Evolutionary conservation across 2,888 invertebrate genomes (phyloP).

Genomic region (Aporophyla nigra): DNA sequence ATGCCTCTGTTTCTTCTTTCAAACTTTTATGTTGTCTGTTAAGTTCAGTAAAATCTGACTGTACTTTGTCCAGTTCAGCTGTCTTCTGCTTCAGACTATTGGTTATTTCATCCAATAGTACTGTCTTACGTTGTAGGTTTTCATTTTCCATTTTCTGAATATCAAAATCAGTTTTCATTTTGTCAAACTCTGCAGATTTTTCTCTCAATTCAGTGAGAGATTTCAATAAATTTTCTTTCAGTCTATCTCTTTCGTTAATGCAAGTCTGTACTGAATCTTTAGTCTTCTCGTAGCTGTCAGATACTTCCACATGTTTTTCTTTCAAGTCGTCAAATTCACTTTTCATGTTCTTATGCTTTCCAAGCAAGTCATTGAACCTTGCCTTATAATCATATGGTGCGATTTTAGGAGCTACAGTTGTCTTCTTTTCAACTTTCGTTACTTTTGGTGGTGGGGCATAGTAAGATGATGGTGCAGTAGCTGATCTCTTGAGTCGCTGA

Average conservation of each 20-base stretch:
- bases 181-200: slow-evolving; percentile 80
- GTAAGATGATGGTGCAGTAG: slow-evolving; percentile 79
- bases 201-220: slow-evolving; percentile 82
- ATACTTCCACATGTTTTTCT: slow-evolving; percentile 88
- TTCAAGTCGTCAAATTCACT: slow-evolving; percentile 88
- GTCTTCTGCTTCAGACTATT: slow-evolving; percentile 83
- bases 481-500: slow-evolving; percentile 81
- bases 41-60: slow-evolving; percentile 81
- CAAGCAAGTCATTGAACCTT: slow-evolving; percentile 91
- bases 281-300: slow-evolving; percentile 88
- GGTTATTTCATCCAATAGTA: slow-evolving; percentile 84
- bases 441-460: slow-evolving; percentile 76
- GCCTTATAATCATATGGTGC: slow-evolving; percentile 93
- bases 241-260: slow-evolving; percentile 78
- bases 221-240: slow-evolving; percentile 84
- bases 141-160: slow-evolving; percentile 86
- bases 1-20: slow-evolving; percentile 85
- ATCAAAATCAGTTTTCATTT: slow-evolving; percentile 84
- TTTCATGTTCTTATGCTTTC: slow-evolving; percentile 91
- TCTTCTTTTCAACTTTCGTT: slow-evolving; percentile 83
- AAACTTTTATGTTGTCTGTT: slow-evolving; percentile 83
- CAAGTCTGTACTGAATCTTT: slow-evolving; percentile 82
- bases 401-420: slow-evolving; percentile 89
- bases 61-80: slow-evolving; percentile 81
- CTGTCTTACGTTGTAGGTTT: slow-evolving; percentile 83